phyloP scores from a whole-genome alignment of 2,113 vertebrate genomes.

The Nothoprocta perdicaria region DNA sequence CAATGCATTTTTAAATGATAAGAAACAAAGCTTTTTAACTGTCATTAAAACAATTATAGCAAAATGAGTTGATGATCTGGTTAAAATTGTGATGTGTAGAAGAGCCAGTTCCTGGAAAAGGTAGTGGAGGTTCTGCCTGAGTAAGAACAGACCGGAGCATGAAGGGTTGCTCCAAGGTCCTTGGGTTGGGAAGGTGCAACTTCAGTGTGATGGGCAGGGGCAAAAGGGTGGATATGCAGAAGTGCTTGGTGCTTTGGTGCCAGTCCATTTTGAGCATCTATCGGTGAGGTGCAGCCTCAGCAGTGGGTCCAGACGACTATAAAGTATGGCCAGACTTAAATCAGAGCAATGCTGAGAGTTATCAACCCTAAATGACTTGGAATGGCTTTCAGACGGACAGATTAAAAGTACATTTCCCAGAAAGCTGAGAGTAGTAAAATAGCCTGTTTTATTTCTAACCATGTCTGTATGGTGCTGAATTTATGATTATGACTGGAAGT shows the following conservation, averaged over 20 bases:
- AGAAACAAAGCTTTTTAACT: constrained; percentile 7
- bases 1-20: constrained; percentile 21
- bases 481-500: constrained; percentile 45
- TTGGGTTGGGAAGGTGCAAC: neutral
- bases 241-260: neutral
- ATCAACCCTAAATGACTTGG: neutral
- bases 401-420: constrained; percentile 31
- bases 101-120: neutral
- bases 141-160: neutral
- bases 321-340: neutral
- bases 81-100: neutral
- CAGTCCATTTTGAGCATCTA: neutral
- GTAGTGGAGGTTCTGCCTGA: neutral
- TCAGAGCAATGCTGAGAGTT: neutral
- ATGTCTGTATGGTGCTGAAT: neutral
- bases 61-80: neutral
- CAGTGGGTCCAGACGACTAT: neutral
- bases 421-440: neutral
- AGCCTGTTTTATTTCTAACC: constrained; percentile 19
- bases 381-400: constrained; percentile 8
- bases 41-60: neutral
- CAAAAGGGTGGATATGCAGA: neutral
- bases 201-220: neutral
- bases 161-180: neutral
- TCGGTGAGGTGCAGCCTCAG: neutral